Evolutionary conservation across 2,888 invertebrate genomes (phyloP).

Genomic region (Epirrhoe tristata): DNA sequence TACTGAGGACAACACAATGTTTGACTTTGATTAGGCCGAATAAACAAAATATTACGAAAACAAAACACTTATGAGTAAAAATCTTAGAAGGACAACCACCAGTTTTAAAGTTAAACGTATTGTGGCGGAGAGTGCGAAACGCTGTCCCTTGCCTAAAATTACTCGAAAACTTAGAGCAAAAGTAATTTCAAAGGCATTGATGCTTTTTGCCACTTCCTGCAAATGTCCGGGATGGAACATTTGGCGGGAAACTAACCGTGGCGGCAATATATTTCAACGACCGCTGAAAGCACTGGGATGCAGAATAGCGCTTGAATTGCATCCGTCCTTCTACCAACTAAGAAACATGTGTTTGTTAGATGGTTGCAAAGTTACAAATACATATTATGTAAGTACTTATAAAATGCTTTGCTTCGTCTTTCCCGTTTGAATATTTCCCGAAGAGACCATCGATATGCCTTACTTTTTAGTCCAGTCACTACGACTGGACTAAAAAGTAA

Average conservation of each 20-base stretch:
- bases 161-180: conserved; percentile 51
- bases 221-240: conserved; percentile 40
- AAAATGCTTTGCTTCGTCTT: too few relatives aligned
- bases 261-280: conserved; percentile 31
- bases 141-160: conserved; percentile 52
- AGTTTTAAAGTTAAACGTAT: conserved; percentile 50
- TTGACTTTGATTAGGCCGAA: background rate
- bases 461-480: too few relatives aligned
- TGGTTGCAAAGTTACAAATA: background rate
- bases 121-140: conserved; percentile 52
- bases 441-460: too few relatives aligned
- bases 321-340: background rate
- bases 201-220: conserved; percentile 42
- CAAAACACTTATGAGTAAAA: background rate
- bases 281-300: conserved; percentile 10
- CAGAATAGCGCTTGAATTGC: conserved; percentile 3
- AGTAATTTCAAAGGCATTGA: conserved; percentile 43
- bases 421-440: too few relatives aligned
- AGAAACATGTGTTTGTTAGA: background rate
- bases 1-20: conserved; percentile 11
- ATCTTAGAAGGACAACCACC: background rate
- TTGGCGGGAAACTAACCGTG: conserved; percentile 50
- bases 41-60: background rate
- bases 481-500: too few relatives aligned
- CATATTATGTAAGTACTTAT: background rate